A percentile compares a stretch with the other conserved stretches of the same genome.
These are phyloP conservation scores for Pteronotus mesoamericanus DNA, from an alignment of 2,797 vertebrate genomes.

Conservation along the genomic window DNA sequence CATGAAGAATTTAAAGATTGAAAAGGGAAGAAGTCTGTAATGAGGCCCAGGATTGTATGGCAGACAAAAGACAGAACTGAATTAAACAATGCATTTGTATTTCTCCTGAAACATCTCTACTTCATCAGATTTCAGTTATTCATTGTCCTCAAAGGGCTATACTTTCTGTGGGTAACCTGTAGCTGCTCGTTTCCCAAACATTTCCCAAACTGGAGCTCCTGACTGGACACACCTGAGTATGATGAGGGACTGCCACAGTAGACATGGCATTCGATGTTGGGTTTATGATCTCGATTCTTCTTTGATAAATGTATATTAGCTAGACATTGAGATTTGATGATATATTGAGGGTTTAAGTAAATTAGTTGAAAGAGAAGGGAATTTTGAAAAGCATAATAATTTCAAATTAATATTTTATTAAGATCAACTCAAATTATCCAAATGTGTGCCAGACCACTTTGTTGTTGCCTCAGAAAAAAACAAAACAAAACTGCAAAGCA, in stretches of 20 bases:
- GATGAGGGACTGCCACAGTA: neutral
- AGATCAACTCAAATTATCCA: slow-evolving; percentile 37
- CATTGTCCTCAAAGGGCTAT: slow-evolving; percentile 12
- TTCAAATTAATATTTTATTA: slow-evolving; percentile 49
- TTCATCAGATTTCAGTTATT: neutral
- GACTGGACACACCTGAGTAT: neutral
- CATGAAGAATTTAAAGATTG: slow-evolving; percentile 31
- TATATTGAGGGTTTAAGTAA: neutral
- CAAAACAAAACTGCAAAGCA: slow-evolving; percentile 53
- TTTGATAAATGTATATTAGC: neutral
- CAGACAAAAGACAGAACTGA: slow-evolving; percentile 23
- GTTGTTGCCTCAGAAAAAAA: slow-evolving; percentile 57
- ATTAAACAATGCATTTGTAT: neutral
- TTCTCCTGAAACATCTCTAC: neutral
- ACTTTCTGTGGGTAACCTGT: neutral
- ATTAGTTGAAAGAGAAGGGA: neutral
- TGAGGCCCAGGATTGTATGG: neutral
- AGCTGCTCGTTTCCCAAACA: neutral
- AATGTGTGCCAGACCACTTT: slow-evolving; percentile 55
- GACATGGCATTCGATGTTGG: neutral
- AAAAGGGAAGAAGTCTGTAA: neutral
- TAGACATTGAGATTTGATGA: neutral
- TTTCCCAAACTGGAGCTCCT: neutral
- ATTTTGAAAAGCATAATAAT: slow-evolving; percentile 28
- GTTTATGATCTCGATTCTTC: neutral